Base-by-base conservation (phyloP, 2,113 vertebrate genomes). In the Ctenomys sociabilis region DNA sequence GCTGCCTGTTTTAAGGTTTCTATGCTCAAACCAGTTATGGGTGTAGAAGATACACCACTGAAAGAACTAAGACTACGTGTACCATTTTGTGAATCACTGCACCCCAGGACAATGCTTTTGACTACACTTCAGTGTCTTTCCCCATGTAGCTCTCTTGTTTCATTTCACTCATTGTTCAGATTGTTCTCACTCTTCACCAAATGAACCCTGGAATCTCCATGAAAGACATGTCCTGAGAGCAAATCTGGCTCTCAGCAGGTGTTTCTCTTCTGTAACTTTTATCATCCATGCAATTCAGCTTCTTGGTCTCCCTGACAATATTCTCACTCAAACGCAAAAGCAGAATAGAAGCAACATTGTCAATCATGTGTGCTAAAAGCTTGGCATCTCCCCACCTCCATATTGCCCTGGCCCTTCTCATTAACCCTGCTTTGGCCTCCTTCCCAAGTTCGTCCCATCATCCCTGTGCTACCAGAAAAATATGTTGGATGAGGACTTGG, bases 391-490 rank as follows among this genome's bases (percentile, higher is more conserved):
- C 72, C 80, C 26, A 89, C 73, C 66, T 94, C 94, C 89, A 61
- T 22, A 54, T 77, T 85, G 52, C 43, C 77, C 59, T 87, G 35
- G 54, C 30, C 66, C 30, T 10, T 93, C 80, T 92, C 84, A 28
- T 93, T 88, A 91, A 77, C 64, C 73, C 89, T 59, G 35, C 32
- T 40, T 68, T 96, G 91, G 86, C 57, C 32, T 95, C 22, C 7
- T 83, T 94, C 28, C 94, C 80, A 85, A 87, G 12, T 63, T 93
- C 90, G 86, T 85, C 81, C 37, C 89, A 64, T 84, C 88, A 96
- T n/a, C 84, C 7, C n/a, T 70, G 5, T n/a, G 77, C 73, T 94
- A 95, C 96, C 66, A 95, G 84, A 73, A 86, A 96, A 93, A 96
- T 59, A 93, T 26, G n/a, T 45, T 90, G 73, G 37, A 82, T 73